phyloP scores from a whole-genome alignment of 2,113 vertebrate genomes.

The Steatornis caripensis region DNA sequence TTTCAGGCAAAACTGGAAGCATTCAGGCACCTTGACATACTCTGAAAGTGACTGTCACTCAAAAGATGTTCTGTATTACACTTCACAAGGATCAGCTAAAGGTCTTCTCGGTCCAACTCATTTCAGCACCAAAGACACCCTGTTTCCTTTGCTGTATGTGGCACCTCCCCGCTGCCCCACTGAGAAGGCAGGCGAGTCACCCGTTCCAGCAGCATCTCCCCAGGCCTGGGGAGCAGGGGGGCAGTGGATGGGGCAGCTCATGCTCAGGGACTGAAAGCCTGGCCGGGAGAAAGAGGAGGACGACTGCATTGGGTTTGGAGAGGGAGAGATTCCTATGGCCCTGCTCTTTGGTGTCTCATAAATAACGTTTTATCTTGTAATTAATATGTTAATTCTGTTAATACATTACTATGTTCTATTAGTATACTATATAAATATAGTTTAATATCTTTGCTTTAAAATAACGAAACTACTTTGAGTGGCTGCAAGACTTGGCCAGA shows the following conservation, averaged over 20 bases:
- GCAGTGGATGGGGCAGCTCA: background rate
- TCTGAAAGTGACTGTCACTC: background rate
- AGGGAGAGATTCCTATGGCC: background rate
- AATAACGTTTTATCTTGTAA: background rate
- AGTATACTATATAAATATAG: background rate
- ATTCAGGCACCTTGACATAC: background rate
- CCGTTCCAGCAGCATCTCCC: background rate
- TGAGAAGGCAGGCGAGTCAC: accelerated
- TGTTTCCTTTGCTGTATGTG: background rate
- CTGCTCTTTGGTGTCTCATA: background rate
- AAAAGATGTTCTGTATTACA: background rate
- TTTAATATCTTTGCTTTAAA: background rate
- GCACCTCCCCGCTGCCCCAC: background rate
- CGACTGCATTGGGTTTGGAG: background rate
- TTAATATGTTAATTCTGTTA: background rate
- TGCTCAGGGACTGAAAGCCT: background rate
- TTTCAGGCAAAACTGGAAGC: background rate
- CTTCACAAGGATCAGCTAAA: background rate
- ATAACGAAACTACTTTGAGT: background rate
- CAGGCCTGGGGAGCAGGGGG: background rate
- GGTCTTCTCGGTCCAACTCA: background rate
- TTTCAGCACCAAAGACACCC: too few relatives aligned
- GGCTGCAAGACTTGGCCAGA: background rate
- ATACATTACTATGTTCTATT: background rate
- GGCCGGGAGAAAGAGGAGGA: background rate